These are phyloP conservation scores for Lochmaea crataegi DNA, from an alignment of 2,888 invertebrate genomes.

Conservation along the genomic window DNA sequence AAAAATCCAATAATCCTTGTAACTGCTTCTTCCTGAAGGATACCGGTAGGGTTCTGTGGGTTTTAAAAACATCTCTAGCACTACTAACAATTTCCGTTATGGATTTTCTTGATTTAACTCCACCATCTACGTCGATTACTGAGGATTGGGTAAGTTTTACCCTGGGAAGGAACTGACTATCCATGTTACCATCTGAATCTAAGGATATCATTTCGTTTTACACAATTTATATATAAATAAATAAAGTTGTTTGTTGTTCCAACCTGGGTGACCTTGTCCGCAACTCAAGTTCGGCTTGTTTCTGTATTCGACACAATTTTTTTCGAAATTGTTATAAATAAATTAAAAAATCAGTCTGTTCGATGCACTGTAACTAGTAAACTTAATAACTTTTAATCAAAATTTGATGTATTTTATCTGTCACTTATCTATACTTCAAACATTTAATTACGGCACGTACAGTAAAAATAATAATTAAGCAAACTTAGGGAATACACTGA, in stretches of 20 bases:
- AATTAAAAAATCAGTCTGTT: no score
- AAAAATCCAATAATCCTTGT: constrained; percentile 55
- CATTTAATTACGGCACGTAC: no score
- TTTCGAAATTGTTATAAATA: neutral
- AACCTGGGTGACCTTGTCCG: neutral
- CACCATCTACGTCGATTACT: constrained; percentile 36
- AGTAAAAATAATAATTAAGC: no score
- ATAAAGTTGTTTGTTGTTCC: neutral
- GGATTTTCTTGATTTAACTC: neutral
- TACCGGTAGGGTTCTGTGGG: constrained; percentile 82
- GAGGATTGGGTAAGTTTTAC: constrained; percentile 35
- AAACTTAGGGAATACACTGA: no score
- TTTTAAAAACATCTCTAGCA: constrained; percentile 75
- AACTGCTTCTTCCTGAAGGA: constrained; percentile 77
- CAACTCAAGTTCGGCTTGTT: constrained; percentile 2
- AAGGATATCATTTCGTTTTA: neutral
- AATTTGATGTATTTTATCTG: no score
- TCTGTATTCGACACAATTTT: neutral
- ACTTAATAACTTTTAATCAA: no score
- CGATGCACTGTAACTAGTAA: no score
- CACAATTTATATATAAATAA: neutral
- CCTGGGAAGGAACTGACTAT: constrained; percentile 31
- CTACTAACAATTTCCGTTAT: constrained; percentile 39
- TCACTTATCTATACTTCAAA: no score
- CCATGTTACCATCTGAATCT: neutral